Evolutionary conservation across 1,140 invertebrate species (phyloP), one percentile per base, ranked within the genome.

Genomic region (Whitmania pigra): DNA sequence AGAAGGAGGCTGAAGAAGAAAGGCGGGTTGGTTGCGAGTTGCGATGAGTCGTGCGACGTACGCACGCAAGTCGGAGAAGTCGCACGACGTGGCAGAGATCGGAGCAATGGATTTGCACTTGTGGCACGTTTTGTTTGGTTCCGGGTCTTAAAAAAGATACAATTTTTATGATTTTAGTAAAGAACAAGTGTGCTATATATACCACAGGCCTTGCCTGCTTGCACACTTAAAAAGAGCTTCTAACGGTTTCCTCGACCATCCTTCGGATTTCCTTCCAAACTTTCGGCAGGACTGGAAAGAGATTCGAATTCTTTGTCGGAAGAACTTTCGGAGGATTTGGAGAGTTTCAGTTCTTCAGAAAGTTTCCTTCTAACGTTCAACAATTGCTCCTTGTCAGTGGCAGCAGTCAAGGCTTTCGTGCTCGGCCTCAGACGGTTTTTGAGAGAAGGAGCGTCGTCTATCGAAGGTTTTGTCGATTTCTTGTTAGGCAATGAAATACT

Each of bases 391-490:
- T 70, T 70, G 29, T 27, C 29, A 22, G 25, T 49, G 22, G 69
- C 69, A 20, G 69, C 69, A 18, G 69, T 53, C n/a, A 70, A 36
- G 36, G 69, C 69, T 70, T 70, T 43, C 1, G 69, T 70, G 22
- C 31, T 49, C n/a, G 69, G 36, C 49, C 69, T 49, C 69, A 70
- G 69, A 49, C 69, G 69, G 53, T 25, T 70, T 53, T 70, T 70
- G 6, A 70, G 53, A 25, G 53, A 54, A 20, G 69, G 20, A 18
- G 22, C 22, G 11, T 22, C 22, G 29, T 63, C 57, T 13, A 18
- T 0, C 2, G 11, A 7, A 63, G 57, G 57, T 31, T 25, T 25
- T 20, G 57, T 25, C 3, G 57, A 25, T 22, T n/a, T 63, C 11
- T 22, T 31, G 57, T 63, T 13, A 4, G 57, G 29, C 2, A 7